Base-by-base conservation (phyloP, 2,113 vertebrate species). In the Rhagologus leucostigma region DNA sequence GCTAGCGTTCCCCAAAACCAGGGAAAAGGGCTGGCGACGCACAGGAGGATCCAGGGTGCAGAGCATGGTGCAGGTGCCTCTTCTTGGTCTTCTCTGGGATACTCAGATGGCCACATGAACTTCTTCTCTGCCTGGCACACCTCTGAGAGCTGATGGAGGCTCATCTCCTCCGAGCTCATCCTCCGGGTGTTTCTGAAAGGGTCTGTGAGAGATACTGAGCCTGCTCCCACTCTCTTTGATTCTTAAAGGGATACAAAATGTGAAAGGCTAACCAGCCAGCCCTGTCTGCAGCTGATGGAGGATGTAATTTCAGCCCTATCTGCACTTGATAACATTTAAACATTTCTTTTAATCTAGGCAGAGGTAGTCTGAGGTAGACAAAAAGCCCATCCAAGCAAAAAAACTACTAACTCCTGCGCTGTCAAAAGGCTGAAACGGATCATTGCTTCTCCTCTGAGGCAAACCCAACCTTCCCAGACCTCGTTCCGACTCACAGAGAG, bases 1-100 rank as follows among this genome's bases (percentile, higher is more conserved):
- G 7, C 9, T 16, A 4, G 7, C 0, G 0, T 14, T 65, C 6
- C 49, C 27, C 5, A 2, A 30, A 49, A 49, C 5, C 22, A 53
- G 47, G 0, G 4, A 12, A 33, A 83, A 52, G n/a, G 22, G 21
- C 10, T 52, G 27, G 17, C 1, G 10, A 7, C 20, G 44, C 22
- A 7, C 13, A 32, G 67, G 50, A 65, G 29, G 24, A 30, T 39
- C 39, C 1, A 16, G 13, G 16, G 2, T 9, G 18, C 21, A 16
- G 42, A 50, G 32, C 18, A 47, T 19, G 33, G 39, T 46, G 23
- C 29, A 78, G 17, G 6, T 46, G 52, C 8, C 3, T 71, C 3
- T 35, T 53, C n/a, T 47, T 65, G 47, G 4, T 68, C 59, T 47
- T 81, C 30, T 70, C 18, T 52, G 30, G n/a, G 77, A 17, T 7